These are phyloP conservation scores for Capitella teleta DNA, from an alignment of 1,140 invertebrate species.

Conservation along the genomic window DNA sequence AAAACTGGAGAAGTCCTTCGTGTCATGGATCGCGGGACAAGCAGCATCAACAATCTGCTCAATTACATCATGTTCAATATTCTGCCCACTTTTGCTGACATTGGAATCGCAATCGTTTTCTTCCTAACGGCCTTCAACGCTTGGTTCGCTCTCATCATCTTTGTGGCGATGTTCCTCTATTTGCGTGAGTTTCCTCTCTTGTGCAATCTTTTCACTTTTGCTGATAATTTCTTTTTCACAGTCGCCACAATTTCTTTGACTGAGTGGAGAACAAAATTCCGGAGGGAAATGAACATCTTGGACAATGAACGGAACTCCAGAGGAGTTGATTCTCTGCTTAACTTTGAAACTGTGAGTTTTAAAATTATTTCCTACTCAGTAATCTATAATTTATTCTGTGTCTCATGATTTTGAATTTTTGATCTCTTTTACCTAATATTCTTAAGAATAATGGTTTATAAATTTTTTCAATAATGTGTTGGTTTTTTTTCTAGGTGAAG, in stretches of 20 bases:
- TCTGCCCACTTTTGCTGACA: conserved; percentile 81
- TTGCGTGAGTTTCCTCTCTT: conserved; percentile 57
- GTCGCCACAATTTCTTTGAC: conserved; percentile 68
- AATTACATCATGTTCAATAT: conserved; percentile 60
- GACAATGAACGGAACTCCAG: conserved; percentile 81
- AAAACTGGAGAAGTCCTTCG: conserved; percentile 92
- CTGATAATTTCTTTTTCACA: not conserved
- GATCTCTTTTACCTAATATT: too few species aligned
- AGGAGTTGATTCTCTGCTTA: conserved; percentile 89
- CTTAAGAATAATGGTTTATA: not conserved
- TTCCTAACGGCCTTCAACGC: conserved; percentile 77
- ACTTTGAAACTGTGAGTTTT: conserved; percentile 75
- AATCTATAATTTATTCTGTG: too few species aligned
- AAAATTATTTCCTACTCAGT: too few species aligned
- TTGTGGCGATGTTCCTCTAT: conserved; percentile 81
- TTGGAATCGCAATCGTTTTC: conserved; percentile 80
- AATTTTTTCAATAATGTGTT: not conserved
- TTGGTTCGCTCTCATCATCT: conserved; percentile 90
- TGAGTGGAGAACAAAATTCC: conserved; percentile 91
- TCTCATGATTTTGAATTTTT: too few species aligned
- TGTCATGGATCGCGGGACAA: conserved; percentile 89
- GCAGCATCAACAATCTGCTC: conserved; percentile 83
- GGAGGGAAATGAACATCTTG: conserved; percentile 79
- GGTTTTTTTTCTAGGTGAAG: conserved; percentile 52
- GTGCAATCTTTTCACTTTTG: not conserved